Evolutionary conservation across 2,888 invertebrate species (phyloP).

Genomic region (Villa cingulata): DNA sequence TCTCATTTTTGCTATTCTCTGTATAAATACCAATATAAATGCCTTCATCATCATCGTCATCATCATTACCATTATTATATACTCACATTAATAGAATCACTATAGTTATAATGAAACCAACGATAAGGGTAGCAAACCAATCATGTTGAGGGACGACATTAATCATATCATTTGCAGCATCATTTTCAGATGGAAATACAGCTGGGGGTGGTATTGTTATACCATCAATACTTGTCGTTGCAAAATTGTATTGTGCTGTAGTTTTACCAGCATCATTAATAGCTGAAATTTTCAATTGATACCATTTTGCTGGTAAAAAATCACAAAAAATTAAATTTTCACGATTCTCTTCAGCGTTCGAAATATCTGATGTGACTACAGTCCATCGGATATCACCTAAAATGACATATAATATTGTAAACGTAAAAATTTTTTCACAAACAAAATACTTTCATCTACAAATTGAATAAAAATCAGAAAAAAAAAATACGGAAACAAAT

Average conservation of each 20-base stretch:
- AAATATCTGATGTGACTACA: conserved; percentile 36
- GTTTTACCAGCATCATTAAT: conserved; percentile 49
- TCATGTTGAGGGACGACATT: conserved; percentile 31
- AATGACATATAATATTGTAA: too few species aligned
- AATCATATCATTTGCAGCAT: conserved; percentile 32
- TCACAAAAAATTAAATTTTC: conserved; percentile 40
- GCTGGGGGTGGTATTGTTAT: conserved; percentile 31
- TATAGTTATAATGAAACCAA: conserved; percentile 30
- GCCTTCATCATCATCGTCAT: neutral
- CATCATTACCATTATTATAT: neutral
- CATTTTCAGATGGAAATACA: conserved; percentile 31
- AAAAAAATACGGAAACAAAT: too few species aligned
- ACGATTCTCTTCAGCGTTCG: conserved; percentile 35
- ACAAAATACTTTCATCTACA: neutral
- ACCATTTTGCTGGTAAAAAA: conserved; percentile 44
- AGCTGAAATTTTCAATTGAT: conserved; percentile 46
- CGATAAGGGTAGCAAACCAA: conserved; percentile 32
- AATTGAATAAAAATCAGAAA: neutral
- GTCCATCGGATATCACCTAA: conserved; percentile 35
- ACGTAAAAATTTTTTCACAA: neutral
- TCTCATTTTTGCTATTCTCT: too few species aligned
- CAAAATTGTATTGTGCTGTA: conserved; percentile 46
- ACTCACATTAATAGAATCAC: conserved; percentile 32
- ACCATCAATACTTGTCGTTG: conserved; percentile 43
- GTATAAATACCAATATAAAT: conserved; percentile 1